Conservation (phyloP, 2,888 invertebrate genomes). For the Osmoderma eremita region DNA sequence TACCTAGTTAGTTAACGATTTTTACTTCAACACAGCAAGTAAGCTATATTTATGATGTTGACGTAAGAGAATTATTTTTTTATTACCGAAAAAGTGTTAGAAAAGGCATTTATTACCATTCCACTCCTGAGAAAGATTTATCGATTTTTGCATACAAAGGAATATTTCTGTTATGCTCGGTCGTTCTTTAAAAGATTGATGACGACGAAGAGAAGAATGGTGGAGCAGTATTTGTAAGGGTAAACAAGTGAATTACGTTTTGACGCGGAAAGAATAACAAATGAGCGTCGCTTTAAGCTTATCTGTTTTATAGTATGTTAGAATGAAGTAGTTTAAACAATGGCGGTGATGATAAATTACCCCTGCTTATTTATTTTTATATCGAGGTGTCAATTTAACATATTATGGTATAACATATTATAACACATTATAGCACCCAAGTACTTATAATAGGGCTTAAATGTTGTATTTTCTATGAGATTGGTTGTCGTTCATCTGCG, state of each 20-base stretch:
- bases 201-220: not conserved
- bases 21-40: too few relatives aligned
- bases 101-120: not conserved
- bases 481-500: too few relatives aligned
- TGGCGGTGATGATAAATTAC: too few relatives aligned
- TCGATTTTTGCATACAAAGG: conserved; percentile 20
- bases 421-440: too few relatives aligned
- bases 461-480: too few relatives aligned
- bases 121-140: conserved; percentile 11
- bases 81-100: conserved; percentile 1
- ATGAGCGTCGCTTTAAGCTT: conserved; percentile 1
- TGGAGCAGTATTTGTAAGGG: conserved; percentile 9
- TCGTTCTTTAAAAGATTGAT: conserved; percentile 21
- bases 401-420: too few relatives aligned
- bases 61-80: conserved; percentile 15
- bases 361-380: not conserved
- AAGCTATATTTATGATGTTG: too few relatives aligned
- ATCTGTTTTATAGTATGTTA: not conserved
- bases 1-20: too few relatives aligned
- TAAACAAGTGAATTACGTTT: conserved; percentile 13
- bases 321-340: not conserved
- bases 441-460: too few relatives aligned
- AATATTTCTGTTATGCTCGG: conserved; percentile 16
- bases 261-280: conserved; percentile 14
- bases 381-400: not conserved